Percentiles rank a stretch among this genome's conserved stretches.
Evolutionary conservation across 2,113 vertebrate genomes (phyloP).

Genomic region (Baryphthengus martii): DNA sequence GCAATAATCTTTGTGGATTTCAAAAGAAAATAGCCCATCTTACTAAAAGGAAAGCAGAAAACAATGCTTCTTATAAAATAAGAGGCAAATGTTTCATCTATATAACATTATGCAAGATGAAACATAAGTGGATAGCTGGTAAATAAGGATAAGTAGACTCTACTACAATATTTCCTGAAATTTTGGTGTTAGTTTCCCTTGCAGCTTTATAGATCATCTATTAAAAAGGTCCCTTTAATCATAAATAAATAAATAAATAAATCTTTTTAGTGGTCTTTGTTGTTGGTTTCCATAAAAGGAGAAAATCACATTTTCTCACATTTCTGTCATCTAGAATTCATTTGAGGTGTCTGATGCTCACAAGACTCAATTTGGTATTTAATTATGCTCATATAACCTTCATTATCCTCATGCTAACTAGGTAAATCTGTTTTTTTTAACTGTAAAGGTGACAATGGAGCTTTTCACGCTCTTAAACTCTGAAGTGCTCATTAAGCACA

Average conservation of each 20-base stretch:
- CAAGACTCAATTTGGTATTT: not conserved
- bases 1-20: not conserved
- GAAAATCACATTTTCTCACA: not conserved
- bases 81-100: not conserved
- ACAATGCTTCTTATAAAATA: not conserved
- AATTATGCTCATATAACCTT: not conserved
- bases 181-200: not conserved
- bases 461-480: not conserved
- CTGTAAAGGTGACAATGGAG: not conserved
- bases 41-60: not conserved
- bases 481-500: not conserved
- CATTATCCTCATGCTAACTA: not conserved
- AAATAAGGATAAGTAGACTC: not conserved
- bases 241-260: not conserved
- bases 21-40: not conserved
- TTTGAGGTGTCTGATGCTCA: not conserved
- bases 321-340: not conserved
- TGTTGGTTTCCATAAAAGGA: not conserved
- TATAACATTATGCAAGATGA: not conserved
- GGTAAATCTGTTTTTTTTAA: not conserved
- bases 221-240: not conserved
- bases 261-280: not conserved
- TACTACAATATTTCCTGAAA: not conserved
- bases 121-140: not conserved
- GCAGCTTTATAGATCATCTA: not conserved